These are phyloP conservation scores for Lophochroa leadbeateri DNA, from an alignment of 2,113 vertebrate genomes.

Conservation along the genomic window DNA sequence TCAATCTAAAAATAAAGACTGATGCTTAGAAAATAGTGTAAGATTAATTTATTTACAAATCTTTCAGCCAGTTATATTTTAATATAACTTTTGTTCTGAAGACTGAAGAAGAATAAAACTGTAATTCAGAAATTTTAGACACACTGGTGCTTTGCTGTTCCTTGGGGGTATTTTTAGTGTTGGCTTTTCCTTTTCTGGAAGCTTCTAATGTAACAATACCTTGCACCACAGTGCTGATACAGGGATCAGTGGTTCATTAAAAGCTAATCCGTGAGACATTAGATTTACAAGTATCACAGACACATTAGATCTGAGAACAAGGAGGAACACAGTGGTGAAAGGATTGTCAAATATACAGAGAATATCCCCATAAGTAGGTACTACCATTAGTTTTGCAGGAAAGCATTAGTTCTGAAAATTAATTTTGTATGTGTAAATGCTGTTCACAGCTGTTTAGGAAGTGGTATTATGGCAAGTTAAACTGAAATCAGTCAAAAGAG, in stretches of 20 bases:
- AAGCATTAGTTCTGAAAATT: slow-evolving; percentile 58
- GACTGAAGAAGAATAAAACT: not conserved
- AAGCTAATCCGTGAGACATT: slow-evolving; percentile 22
- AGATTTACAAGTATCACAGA: slow-evolving; percentile 8
- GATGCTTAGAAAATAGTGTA: slow-evolving; percentile 39
- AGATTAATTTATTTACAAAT: slow-evolving; percentile 58
- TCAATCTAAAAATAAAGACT: slow-evolving; percentile 48
- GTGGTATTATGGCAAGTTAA: slow-evolving; percentile 14
- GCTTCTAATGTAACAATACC: slow-evolving; percentile 29
- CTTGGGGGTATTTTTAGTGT: slow-evolving; percentile 18
- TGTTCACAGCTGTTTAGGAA: not conserved
- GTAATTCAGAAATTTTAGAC: not conserved
- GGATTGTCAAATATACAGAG: slow-evolving; percentile 40
- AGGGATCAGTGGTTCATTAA: slow-evolving; percentile 40
- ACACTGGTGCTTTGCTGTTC: not conserved
- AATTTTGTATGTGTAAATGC: not conserved
- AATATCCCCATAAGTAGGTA: not conserved
- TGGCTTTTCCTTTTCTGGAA: slow-evolving; percentile 54
- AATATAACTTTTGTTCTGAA: not conserved
- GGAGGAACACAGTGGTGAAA: not conserved
- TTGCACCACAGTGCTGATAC: slow-evolving; percentile 26
- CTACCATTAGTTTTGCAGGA: slow-evolving; percentile 27
- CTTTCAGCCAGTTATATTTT: slow-evolving; percentile 14
- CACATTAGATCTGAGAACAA: slow-evolving; percentile 24
- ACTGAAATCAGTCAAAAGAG: not conserved